These are phyloP conservation scores for Nomada flava DNA, from an alignment of 2,888 invertebrate genomes.

Conservation along the genomic window DNA sequence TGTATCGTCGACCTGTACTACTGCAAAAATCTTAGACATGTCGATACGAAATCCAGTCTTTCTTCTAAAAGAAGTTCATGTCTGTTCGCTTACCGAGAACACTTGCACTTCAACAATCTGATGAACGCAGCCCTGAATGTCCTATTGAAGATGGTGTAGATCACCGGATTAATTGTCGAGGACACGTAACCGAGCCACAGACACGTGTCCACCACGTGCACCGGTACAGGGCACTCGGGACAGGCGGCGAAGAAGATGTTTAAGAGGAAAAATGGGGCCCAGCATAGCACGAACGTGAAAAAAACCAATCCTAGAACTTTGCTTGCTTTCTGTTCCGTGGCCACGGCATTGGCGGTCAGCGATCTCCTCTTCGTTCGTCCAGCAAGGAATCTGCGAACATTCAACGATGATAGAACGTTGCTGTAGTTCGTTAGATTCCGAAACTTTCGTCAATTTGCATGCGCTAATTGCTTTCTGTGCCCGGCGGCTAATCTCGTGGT, in stretches of 20 bases:
- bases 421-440: too few relatives aligned
- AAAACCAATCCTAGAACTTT: conserved; percentile 96
- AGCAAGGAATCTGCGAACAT: conserved; percentile 87
- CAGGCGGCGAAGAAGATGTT: conserved; percentile 95
- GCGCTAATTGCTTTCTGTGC: conserved; percentile 45
- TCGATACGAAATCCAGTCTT: too few relatives aligned
- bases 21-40: too few relatives aligned
- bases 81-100: conserved; percentile 87
- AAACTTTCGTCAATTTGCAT: conserved; percentile 20
- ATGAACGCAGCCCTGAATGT: conserved; percentile 95
- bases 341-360: conserved; percentile 91
- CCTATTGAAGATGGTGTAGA: conserved; percentile 96
- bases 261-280: conserved; percentile 96
- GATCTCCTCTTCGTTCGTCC: conserved; percentile 89
- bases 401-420: neutral
- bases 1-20: too few relatives aligned
- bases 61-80: too few relatives aligned
- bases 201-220: conserved; percentile 91
- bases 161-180: conserved; percentile 96
- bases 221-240: conserved; percentile 91
- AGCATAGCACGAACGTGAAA: conserved; percentile 96
- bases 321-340: conserved; percentile 97
- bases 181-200: conserved; percentile 97
- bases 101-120: conserved; percentile 90
- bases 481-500: conserved; percentile 23